Evolutionary conservation across 2,113 vertebrate species (phyloP), one percentile per base, ranked within the genome.

Genomic region (Otolemur garnettii): DNA sequence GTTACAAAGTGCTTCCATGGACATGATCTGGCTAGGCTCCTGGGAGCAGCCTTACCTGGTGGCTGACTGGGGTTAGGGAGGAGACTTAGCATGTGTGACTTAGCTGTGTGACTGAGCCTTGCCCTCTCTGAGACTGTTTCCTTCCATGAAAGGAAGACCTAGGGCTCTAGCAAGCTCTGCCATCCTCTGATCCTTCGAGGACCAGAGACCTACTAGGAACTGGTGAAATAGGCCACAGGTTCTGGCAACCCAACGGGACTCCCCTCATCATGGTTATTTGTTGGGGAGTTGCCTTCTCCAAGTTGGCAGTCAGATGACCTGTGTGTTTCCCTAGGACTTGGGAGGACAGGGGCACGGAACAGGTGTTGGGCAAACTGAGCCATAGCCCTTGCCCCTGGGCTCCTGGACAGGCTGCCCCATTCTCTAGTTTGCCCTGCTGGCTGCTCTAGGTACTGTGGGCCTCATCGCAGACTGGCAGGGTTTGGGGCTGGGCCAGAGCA

Each of bases 91-190:
- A 12, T 1, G 19, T 33, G 4, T 1, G n/a, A 50, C 45, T 50
- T 50, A 50, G 53, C 83, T 26, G 1, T 55, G 83, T 87, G 75
- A 30, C 50, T 38, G 19, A 85, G 45, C 66, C 77, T 53, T 78
- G 59, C 33, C 69, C n/a, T 90, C 69, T 82, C 84, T 59, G 71
- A 82, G 59, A 26, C 72, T 28, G 64, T 53, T 93, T 80, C 57
- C 74, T 59, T 90, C 69, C 22, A 2, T 26, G 8, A 57, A 60
- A 86, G 57, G 42, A 83, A 18, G 28, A 74, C 4, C 64, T 57
- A 45, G 82, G 69, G 5, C 22, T 19, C 22, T 66, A 64, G 22
- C 57, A 28, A 28, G 64, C 62, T 79, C 71, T 92, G 74, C 59
- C 38, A 2, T 84, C 59, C 72, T 69, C 59, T 71, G 24, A 38